Evolutionary conservation across 2,113 vertebrate genomes (phyloP).

Genomic region (Epinephelus fuscoguttatus): DNA sequence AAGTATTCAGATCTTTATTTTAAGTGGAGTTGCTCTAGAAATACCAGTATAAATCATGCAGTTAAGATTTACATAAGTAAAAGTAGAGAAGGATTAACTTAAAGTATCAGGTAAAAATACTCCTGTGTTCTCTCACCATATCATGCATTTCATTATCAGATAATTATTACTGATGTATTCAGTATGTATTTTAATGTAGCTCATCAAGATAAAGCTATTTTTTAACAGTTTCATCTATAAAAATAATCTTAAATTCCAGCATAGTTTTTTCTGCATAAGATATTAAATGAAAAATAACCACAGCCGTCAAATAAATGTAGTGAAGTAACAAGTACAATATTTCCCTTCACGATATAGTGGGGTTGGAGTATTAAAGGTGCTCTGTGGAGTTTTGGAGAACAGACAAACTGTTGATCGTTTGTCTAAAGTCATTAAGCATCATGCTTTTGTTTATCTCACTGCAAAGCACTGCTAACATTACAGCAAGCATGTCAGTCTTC

Average conservation of each 20-base stretch:
- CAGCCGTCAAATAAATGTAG: neutral
- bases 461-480: too few relatives aligned
- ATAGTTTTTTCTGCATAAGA: neutral
- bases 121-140: neutral
- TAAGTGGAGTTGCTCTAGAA: neutral
- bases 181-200: constrained; percentile 4
- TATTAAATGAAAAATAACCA: neutral
- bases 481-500: too few relatives aligned
- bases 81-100: neutral
- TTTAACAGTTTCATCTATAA: neutral
- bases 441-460: too few relatives aligned
- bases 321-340: neutral
- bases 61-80: neutral
- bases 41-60: neutral
- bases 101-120: too few relatives aligned
- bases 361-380: neutral
- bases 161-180: neutral
- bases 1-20: neutral
- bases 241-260: neutral
- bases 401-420: too few relatives aligned
- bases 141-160: neutral
- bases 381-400: neutral
- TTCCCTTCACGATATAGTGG: neutral
- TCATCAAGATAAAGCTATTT: neutral
- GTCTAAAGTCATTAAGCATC: too few relatives aligned